Evolutionary conservation across 2,888 invertebrate genomes (phyloP).

Genomic region (Lapara coniferarum): DNA sequence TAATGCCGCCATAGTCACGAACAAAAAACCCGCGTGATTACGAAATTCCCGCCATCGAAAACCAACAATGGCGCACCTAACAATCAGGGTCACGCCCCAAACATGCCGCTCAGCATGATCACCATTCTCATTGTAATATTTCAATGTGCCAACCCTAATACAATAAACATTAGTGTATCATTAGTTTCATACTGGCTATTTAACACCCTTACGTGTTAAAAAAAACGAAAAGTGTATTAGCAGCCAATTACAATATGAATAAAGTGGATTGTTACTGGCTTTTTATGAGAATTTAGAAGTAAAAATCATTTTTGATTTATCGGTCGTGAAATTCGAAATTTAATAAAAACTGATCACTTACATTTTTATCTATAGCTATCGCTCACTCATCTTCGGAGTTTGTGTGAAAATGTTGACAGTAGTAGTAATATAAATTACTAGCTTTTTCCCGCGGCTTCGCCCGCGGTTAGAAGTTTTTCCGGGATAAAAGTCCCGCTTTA

Average conservation of each 20-base stretch:
- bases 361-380: no score
- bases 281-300: neutral
- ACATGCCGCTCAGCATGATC: constrained; percentile 77
- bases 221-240: constrained; percentile 52
- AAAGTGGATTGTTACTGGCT: constrained; percentile 26
- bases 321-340: neutral
- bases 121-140: constrained; percentile 77
- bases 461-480: no score
- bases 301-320: neutral
- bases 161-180: constrained; percentile 80
- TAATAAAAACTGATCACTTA: neutral
- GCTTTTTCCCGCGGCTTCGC: no score
- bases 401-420: no score
- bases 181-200: constrained; percentile 76
- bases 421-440: no score
- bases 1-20: constrained; percentile 35
- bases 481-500: no score
- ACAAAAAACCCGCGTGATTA: constrained; percentile 67
- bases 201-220: constrained; percentile 59
- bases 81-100: constrained; percentile 78
- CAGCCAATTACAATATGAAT: constrained; percentile 43
- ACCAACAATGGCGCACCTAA: constrained; percentile 71
- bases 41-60: constrained; percentile 67
- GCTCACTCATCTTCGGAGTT: no score
- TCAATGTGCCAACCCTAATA: constrained; percentile 78